phyloP scores from a whole-genome alignment of 2,888 invertebrate genomes.

The Plemyria rubiginata region DNA sequence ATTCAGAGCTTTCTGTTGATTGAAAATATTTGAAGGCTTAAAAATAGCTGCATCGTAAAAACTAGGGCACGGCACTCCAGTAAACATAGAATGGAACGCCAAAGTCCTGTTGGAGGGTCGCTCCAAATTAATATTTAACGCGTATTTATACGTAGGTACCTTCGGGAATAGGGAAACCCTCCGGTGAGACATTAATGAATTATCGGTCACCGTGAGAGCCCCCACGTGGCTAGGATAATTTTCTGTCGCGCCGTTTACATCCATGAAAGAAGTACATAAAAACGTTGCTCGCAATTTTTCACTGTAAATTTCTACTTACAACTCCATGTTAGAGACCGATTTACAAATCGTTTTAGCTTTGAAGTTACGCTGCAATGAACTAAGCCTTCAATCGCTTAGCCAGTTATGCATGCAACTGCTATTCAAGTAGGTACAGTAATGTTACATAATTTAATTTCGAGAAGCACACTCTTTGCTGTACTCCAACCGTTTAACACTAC shows the following conservation, averaged over 20 bases:
- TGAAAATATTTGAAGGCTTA: constrained; percentile 25
- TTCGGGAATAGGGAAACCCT: constrained; percentile 52
- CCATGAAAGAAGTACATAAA: constrained; percentile 19
- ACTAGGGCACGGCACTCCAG: constrained; percentile 29
- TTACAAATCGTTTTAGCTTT: neutral
- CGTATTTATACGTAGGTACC: constrained; percentile 42
- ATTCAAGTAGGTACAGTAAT: constrained; percentile 9
- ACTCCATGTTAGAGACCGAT: too few relatives aligned
- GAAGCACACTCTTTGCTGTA: too few relatives aligned
- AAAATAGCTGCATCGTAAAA: constrained; percentile 30
- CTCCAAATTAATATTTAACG: constrained; percentile 69
- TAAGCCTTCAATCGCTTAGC: constrained; percentile 10
- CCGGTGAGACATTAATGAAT: constrained; percentile 59
- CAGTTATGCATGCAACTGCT: constrained; percentile 11
- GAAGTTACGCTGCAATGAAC: neutral
- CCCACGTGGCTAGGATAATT: constrained; percentile 54
- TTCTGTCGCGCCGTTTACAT: constrained; percentile 24
- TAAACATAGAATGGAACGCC: constrained; percentile 28
- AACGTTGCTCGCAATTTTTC: constrained; percentile 1
- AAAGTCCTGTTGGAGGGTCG: constrained; percentile 34
- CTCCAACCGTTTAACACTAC: too few relatives aligned
- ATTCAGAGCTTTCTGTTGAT: constrained; percentile 25
- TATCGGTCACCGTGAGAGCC: constrained; percentile 62
- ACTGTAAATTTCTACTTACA: constrained; percentile 1
- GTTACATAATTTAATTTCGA: too few relatives aligned